Evolutionary conservation across 2,888 invertebrate species (phyloP).

Genomic region (Hirtodrosophila duncani): DNA sequence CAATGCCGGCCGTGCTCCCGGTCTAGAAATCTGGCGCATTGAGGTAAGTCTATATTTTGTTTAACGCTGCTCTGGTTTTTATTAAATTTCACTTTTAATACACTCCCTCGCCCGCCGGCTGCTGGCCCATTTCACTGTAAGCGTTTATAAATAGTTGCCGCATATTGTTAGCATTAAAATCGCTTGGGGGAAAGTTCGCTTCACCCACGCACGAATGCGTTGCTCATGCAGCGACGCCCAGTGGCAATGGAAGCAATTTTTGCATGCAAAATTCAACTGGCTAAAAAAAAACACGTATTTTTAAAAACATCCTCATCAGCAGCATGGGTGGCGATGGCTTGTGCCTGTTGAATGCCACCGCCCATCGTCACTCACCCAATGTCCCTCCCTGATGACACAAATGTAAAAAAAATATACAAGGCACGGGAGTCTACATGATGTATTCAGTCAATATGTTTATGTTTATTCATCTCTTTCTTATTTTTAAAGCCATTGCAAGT

Average conservation of each 20-base stretch:
- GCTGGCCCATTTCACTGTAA: background rate
- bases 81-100: conserved; percentile 9
- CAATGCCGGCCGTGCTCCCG: conserved; percentile 83
- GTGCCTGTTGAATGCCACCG: conserved; percentile 11
- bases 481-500: too few relatives aligned
- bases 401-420: too few relatives aligned
- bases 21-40: conserved; percentile 88
- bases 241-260: conserved; percentile 9
- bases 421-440: too few relatives aligned
- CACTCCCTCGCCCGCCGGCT: too few relatives aligned
- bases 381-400: too few relatives aligned
- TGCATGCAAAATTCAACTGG: background rate
- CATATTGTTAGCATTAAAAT: conserved; percentile 48
- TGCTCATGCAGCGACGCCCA: conserved; percentile 46
- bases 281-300: too few relatives aligned
- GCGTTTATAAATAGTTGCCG: conserved; percentile 47
- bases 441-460: too few relatives aligned
- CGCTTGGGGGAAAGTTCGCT: conserved; percentile 54
- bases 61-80: background rate
- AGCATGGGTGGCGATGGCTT: background rate
- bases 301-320: background rate
- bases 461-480: too few relatives aligned
- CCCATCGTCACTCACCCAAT: too few relatives aligned
- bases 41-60: conserved; percentile 81
- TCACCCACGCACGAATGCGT: conserved; percentile 64